Evolutionary conservation across 2,113 vertebrate species (phyloP), one percentile per base, ranked within the genome.

Genomic region (Rhynchomys soricoides): DNA sequence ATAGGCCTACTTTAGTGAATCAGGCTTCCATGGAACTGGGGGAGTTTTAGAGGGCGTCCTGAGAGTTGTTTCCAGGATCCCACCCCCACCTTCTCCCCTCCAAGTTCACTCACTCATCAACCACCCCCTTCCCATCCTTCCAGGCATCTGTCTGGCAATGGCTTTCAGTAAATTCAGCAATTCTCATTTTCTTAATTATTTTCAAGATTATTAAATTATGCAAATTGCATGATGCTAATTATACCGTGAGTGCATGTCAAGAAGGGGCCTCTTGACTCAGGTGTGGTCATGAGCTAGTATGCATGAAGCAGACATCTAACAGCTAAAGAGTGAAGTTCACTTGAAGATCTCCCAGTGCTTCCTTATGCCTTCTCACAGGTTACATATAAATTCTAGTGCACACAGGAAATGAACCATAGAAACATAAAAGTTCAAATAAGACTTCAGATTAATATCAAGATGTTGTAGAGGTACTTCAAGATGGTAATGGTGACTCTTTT

Each of bases 341-440:
- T 1, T 0, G 43, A 79, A 45, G 59, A 70, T 45, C 70, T 78
- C 13, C 3, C 9, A 9, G 8, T 37, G 34, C 19, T 43, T 64
- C 91, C 66, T 79, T 21, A 19, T 31, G 64, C 62, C 82, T 45
- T 64, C 57, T 57, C 31, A 57, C 0, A 91, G 74, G 64, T 29
- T 73, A 40, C 29, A 90, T 97, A 68, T 95, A 95, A 95, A 86
- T 97, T 97, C 86, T 91, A 97, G 92, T 95, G 95, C 77, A 93
- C 10, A 92, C 22, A 82, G 90, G 97, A 97, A 96, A 97, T 96
- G 96, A 95, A 97, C 94, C 43, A 82, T 11, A 73, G 88, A 78
- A 93, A 95, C 94, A 96, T 94, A 93, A 94, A 96, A 95, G 1
- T 82, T 96, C 96, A 95, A 92, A 66, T 90, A 93, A 83, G 82